These are phyloP conservation scores for Stenoptilia bipunctidactyla DNA, from an alignment of 2,888 invertebrate genomes.

Conservation along the genomic window DNA sequence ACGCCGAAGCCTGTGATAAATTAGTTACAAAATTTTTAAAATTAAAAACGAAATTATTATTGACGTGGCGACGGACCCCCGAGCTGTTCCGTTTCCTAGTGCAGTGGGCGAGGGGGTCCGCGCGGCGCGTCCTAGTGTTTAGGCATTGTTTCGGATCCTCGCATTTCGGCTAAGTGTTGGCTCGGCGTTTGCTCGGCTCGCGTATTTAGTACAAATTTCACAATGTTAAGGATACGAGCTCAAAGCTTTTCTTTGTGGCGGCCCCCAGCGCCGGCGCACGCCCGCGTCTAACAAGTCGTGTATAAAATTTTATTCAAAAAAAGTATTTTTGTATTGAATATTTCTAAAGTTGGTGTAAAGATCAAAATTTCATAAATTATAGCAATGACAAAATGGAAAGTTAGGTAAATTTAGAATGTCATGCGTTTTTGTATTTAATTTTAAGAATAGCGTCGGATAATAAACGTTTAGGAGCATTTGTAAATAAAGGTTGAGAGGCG, in stretches of 20 bases:
- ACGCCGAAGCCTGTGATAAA: slow-evolving; percentile 66
- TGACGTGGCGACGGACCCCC: slow-evolving; percentile 20
- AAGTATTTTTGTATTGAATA: slow-evolving; percentile 74
- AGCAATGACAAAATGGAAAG: slow-evolving; percentile 61
- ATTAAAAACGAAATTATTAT: slow-evolving; percentile 57
- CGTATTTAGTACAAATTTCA: slow-evolving; percentile 72
- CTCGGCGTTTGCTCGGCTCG: slow-evolving; percentile 62
- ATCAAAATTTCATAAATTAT: slow-evolving; percentile 73
- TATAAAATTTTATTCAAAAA: slow-evolving; percentile 72
- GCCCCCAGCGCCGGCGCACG: slow-evolving; percentile 37
- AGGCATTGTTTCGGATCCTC: slow-evolving; percentile 69
- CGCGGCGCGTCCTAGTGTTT: slow-evolving; percentile 48
- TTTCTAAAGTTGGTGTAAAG: slow-evolving; percentile 74
- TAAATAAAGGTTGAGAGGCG: slow-evolving; percentile 69
- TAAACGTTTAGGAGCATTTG: slow-evolving; percentile 79
- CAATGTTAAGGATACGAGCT: slow-evolving; percentile 70
- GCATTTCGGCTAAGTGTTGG: slow-evolving; percentile 70
- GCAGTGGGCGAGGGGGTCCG: slow-evolving; percentile 11
- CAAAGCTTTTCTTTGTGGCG: slow-evolving; percentile 66
- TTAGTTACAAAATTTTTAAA: slow-evolving; percentile 53
- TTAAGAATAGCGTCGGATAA: slow-evolving; percentile 74
- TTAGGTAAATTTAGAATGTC: slow-evolving; percentile 69
- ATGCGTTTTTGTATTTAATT: slow-evolving; percentile 73
- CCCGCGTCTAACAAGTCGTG: slow-evolving; percentile 54
- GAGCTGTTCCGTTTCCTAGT: slow-evolving; percentile 55